Evolutionary conservation across 2,113 vertebrate species (phyloP), one percentile per base, ranked within the genome.

Genomic region (Xiphophorus maculatus): DNA sequence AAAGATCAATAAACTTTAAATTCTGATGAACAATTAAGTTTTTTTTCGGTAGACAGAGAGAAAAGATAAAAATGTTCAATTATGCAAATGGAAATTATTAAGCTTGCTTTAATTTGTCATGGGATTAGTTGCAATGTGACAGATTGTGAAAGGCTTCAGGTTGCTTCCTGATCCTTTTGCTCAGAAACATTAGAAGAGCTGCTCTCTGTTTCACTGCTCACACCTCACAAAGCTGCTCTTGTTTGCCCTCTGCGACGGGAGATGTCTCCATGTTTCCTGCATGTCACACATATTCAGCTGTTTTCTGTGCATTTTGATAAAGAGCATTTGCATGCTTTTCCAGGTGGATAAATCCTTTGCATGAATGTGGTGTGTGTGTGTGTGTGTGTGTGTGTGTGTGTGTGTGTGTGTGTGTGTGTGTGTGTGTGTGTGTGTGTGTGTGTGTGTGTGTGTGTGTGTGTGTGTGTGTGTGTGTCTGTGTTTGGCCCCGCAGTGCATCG

Each of bases 401-500:
- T 61, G 4, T 32, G 1, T 67, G 12, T 14, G 32, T 7, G 6
- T 7, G 32, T 63, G 4, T 61, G 4, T 32, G 1, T 67, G 12
- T 14, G 32, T 7, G 6, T 7, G 32, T 63, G 4, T 61, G 4
- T 32, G 1, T 67, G n/a, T n/a, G 76, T 28, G 28, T 30, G 3
- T 30, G 30, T 63, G 76, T 28, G 28, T 30, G 3, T 30, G 30
- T 63, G 76, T 28, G 28, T 30, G 3, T 30, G 30, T 63, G 76
- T 28, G 28, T 30, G 3, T 30, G 30, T 63, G 12, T 14, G 32
- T 7, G 6, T 7, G 32, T 63, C 6, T 61, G 4, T 32, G 1
- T 67, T 66, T 58, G 58, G 68, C 27, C 78, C 90, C 14, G 79
- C 77, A 99, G 98, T 98, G 95, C 11, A 95, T 98, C 65, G 98